Evolutionary conservation across 2,888 invertebrate genomes (phyloP), one percentile per base, ranked within the genome.

Genomic region (Drosophila demipolita): DNA sequence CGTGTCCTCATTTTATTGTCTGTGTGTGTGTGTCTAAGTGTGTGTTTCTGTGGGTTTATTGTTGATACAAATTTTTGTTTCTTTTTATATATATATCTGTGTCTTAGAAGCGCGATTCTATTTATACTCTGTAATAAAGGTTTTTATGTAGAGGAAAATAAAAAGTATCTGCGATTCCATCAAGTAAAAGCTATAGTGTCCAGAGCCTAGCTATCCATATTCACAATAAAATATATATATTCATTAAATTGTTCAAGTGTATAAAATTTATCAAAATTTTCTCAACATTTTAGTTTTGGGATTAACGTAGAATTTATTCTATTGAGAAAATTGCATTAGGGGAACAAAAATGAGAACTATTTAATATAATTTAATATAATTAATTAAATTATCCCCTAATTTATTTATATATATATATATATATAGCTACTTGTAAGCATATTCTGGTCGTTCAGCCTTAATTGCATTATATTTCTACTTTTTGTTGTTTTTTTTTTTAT

Each of bases 1-100:
- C 73, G 26, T 60, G 76, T 26, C 60, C 80, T 50, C 64, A 57
- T 71, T 79, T 70, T 64, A 66, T 78, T 74, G 70, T 77, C 59
- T 29, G 58, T 62, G 40, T 48, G 15, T 59, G 42, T 35, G 33
- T 17, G n/a, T 42, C 15, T 15, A 6, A 36, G 2, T 15, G 36
- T 17, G 29, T 29, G 29, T 29, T 29, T 29, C 29, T 36, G 15
- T 15, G 7, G 23, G 45, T 15, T 29, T n/a, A n/a, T n/a, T 29
- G 54, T 66, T 63, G 48, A 12, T 62, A 69, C 49, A 65, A 66
- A 64, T 66, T 66, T 57, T 49, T 68, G 15, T 67, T 49, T 55
- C 23, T 20, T 23, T 70, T 26, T 26, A 4, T 17, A 38, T 32
- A 48, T 58, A 29, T 29, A 29, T 38, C 52, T 63, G n/a, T 36